A percentile compares a stretch with the other conserved stretches of the same genome.
Evolutionary conservation across 2,797 vertebrate genomes (phyloP).

Genomic region (Erethizon dorsatum): DNA sequence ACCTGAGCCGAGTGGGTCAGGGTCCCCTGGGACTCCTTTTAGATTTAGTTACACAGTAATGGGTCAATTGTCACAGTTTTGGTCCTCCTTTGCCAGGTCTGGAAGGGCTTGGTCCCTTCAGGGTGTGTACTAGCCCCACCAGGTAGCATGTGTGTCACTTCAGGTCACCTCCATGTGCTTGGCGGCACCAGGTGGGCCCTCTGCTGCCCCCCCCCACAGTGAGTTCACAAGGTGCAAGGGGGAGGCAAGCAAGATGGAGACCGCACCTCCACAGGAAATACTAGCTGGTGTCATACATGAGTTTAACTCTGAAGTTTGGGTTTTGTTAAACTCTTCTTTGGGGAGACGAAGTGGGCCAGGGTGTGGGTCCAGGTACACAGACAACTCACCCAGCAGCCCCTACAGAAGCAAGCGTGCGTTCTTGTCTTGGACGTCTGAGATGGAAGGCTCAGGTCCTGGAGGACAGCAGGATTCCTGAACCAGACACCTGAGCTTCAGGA

Average conservation of each 20-base stretch:
- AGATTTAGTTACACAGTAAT: not conserved
- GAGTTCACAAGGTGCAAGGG: not conserved
- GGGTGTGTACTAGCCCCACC: not conserved
- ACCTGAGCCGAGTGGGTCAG: no score
- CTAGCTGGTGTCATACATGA: not conserved
- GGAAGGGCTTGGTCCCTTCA: not conserved
- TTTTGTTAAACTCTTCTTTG: not conserved
- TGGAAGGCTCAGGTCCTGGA: no score
- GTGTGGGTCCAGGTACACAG: not conserved
- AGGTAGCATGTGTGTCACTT: not conserved
- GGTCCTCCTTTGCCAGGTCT: not conserved
- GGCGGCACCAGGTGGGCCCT: rapidly evolving
- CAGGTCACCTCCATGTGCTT: no score
- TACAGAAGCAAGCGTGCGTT: not conserved
- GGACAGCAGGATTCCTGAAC: not conserved
- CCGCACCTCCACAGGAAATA: not conserved
- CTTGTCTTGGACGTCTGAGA: not conserved
- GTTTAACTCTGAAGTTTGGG: not conserved
- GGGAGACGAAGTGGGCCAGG: not conserved
- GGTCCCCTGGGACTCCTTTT: no score
- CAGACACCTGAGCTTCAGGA: no score
- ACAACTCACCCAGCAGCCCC: rapidly evolving
- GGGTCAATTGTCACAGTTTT: not conserved
- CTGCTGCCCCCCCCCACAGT: not conserved
- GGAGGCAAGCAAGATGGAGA: not conserved